Evolutionary conservation across 1,140 invertebrate species (phyloP).

Genomic region (Drosophila ironensis): DNA sequence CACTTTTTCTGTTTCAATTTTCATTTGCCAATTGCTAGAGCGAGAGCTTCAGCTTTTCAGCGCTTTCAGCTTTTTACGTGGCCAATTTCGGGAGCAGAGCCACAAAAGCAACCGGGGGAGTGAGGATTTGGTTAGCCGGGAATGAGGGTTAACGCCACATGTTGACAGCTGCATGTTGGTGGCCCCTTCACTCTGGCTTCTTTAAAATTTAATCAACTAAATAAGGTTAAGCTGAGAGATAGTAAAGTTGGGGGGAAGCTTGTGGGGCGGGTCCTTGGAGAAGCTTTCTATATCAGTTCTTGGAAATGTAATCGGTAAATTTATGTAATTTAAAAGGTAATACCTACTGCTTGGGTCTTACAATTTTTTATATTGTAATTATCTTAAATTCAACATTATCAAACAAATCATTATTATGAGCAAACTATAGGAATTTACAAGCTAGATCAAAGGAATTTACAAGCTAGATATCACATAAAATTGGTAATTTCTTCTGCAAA

Average conservation of each 20-base stretch:
- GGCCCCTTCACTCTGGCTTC: background rate
- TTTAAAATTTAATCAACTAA: conserved; percentile 32
- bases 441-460: no score
- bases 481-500: no score
- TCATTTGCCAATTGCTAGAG: conserved; percentile 37
- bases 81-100: conserved; percentile 41
- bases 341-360: no score
- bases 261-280: no score
- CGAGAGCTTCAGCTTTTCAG: background rate
- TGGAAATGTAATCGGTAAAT: no score
- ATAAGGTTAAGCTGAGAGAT: background rate
- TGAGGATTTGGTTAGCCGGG: conserved; percentile 7
- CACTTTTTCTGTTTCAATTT: conserved; percentile 44
- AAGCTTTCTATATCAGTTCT: no score
- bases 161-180: conserved; percentile 47
- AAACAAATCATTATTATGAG: no score
- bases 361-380: no score
- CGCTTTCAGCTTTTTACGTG: conserved; percentile 42
- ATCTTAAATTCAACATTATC: background rate
- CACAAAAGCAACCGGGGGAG: background rate
- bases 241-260: no score
- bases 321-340: no score
- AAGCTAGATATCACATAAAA: no score
- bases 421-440: no score
- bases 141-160: conserved; percentile 52